These are phyloP conservation scores for Grammomys dolichurus DNA, from an alignment of 2,113 vertebrate species.

Conservation along the genomic window DNA sequence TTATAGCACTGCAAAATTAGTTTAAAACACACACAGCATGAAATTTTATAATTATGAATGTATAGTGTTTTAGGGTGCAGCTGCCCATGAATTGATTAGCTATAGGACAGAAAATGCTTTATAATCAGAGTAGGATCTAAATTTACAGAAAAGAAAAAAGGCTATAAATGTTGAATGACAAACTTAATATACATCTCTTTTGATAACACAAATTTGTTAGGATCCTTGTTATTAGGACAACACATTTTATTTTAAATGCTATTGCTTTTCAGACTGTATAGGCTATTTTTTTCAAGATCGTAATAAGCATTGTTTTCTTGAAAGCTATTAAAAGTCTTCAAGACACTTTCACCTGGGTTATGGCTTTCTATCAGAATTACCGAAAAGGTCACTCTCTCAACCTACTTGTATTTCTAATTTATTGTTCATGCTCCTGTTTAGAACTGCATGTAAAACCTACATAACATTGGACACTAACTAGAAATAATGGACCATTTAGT, in stretches of 20 bases:
- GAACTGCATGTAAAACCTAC: not conserved
- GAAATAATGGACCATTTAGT: conserved; percentile 54
- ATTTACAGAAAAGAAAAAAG: conserved; percentile 1
- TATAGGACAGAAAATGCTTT: conserved; percentile 49
- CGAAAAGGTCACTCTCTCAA: conserved; percentile 49
- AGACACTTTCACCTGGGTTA: conserved; percentile 13
- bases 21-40: conserved; percentile 81
- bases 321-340: not conserved
- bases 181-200: not conserved
- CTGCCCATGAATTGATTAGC: conserved; percentile 67
- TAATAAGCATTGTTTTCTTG: not conserved
- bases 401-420: conserved; percentile 13
- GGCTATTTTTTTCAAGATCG: conserved; percentile 9
- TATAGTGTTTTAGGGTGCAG: conserved; percentile 68
- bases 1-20: conserved; percentile 79
- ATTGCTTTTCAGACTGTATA: conserved; percentile 34
- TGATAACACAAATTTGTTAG: conserved; percentile 5
- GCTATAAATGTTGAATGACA: conserved; percentile 12
- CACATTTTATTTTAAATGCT: conserved; percentile 22
- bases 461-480: conserved; percentile 33
- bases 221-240: not conserved
- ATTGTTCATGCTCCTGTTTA: not conserved
- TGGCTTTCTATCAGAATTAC: conserved; percentile 7
- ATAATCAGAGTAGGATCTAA: conserved; percentile 33
- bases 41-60: conserved; percentile 76